Evolutionary conservation across 2,113 vertebrate species (phyloP).

Genomic region (Arothron firmamentum): DNA sequence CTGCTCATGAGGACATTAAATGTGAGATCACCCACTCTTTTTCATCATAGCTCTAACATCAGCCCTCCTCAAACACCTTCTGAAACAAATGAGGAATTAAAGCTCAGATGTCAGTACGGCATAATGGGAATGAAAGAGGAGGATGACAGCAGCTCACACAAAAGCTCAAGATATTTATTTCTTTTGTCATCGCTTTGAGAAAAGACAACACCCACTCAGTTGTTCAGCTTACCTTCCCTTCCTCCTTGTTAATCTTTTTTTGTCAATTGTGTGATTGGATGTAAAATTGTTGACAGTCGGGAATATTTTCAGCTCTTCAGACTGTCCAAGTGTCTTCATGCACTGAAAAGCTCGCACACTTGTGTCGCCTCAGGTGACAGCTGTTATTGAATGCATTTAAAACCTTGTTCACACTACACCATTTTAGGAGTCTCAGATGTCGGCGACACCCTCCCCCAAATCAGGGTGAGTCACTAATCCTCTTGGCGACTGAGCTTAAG

Average conservation of each 20-base stretch:
- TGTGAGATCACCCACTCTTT: slow-evolving; percentile 12
- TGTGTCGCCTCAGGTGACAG: neutral
- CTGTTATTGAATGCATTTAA: neutral
- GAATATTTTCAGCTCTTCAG: slow-evolving; percentile 10
- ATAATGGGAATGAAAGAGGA: slow-evolving; percentile 40
- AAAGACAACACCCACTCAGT: slow-evolving; percentile 44
- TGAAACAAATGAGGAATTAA: slow-evolving; percentile 63
- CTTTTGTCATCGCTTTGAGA: slow-evolving; percentile 41
- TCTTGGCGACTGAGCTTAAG: no score
- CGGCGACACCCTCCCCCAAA: no score
- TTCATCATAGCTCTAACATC: slow-evolving; percentile 14
- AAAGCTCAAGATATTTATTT: slow-evolving; percentile 47
- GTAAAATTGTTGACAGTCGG: slow-evolving; percentile 32
- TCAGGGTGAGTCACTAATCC: no score
- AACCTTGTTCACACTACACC: no score
- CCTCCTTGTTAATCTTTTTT: slow-evolving; percentile 21
- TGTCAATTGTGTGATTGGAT: slow-evolving; percentile 6
- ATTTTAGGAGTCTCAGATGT: no score
- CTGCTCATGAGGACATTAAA: slow-evolving; percentile 24
- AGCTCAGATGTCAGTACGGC: slow-evolving; percentile 39
- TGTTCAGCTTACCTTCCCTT: slow-evolving; percentile 23
- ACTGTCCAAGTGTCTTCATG: slow-evolving; percentile 1
- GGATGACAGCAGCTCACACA: slow-evolving; percentile 55
- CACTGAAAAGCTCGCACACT: neutral
- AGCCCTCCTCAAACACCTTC: neutral